A percentile compares a stretch with the other conserved stretches of the same genome.
These are phyloP conservation scores for Fratercula arctica DNA, from an alignment of 2,797 vertebrate genomes.

Conservation along the genomic window DNA sequence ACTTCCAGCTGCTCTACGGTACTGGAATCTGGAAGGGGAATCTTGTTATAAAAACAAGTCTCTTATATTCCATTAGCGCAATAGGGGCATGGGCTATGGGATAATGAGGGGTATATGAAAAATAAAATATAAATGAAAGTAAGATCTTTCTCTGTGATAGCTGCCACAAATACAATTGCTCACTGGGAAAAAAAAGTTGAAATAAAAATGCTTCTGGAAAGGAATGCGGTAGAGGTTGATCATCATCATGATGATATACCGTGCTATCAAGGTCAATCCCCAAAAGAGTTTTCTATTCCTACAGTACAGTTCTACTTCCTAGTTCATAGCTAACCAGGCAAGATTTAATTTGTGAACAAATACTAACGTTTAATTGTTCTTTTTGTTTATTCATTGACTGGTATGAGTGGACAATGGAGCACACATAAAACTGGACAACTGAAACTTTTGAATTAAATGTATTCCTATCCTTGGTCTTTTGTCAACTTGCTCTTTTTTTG, in stretches of 20 bases:
- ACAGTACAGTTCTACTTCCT: not conserved
- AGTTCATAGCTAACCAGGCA: not conserved
- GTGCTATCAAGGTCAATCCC: not conserved
- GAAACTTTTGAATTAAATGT: not conserved
- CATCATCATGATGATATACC: not conserved
- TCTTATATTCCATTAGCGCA: not conserved
- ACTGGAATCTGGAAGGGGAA: constrained; percentile 46
- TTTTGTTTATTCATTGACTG: not conserved
- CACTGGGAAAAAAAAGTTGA: not conserved
- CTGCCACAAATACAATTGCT: not conserved
- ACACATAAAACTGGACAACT: not conserved
- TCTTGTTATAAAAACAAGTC: constrained; percentile 35
- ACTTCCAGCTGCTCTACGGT: constrained; percentile 63
- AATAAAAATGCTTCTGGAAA: not conserved
- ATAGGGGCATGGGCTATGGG: not conserved
- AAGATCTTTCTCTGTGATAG: not conserved
- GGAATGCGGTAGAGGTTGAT: not conserved
- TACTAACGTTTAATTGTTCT: not conserved
- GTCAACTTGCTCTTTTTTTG: not conserved
- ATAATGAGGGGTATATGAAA: not conserved
- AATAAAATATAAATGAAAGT: not conserved
- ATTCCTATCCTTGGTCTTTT: not conserved
- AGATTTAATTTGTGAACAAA: not conserved
- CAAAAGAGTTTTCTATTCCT: not conserved
- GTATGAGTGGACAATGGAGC: not conserved